Conservation (phyloP, 2,888 invertebrate genomes). For the Drosophila sordidula region DNA sequence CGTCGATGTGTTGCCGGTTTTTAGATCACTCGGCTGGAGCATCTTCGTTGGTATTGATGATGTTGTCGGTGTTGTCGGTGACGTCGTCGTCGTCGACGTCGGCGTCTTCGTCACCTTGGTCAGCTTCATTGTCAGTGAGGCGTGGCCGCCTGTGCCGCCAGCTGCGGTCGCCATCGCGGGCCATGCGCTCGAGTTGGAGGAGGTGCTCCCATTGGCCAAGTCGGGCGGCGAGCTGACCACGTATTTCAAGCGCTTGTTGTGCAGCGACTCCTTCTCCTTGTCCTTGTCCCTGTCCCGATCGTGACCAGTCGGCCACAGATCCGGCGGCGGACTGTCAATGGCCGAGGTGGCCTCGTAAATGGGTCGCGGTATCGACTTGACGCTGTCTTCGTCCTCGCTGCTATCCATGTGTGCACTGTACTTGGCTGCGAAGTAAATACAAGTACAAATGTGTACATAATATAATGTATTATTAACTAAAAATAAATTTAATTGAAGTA, state of each 20-base stretch:
- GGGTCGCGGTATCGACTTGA: conserved; percentile 81
- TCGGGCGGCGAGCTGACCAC: conserved; percentile 65
- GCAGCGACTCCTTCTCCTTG: conserved; percentile 9
- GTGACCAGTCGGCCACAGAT: conserved; percentile 28
- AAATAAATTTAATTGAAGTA: too few relatives aligned
- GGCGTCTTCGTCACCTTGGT: conserved; percentile 54
- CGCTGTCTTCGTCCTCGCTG: conserved; percentile 72
- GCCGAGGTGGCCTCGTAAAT: conserved; percentile 73
- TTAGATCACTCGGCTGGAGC: conserved; percentile 17
- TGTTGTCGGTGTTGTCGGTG: not conserved
- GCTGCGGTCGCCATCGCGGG: conserved; percentile 29
- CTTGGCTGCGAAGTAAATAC: conserved; percentile 8
- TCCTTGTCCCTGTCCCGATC: conserved; percentile 37
- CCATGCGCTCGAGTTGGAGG: conserved; percentile 52
- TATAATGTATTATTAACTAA: not conserved
- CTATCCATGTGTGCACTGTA: conserved; percentile 41
- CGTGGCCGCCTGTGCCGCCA: conserved; percentile 28
- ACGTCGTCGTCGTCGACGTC: not conserved
- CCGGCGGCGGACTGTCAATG: conserved; percentile 62
- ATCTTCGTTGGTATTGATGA: conserved; percentile 8
- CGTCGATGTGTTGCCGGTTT: conserved; percentile 38
- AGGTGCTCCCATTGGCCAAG: conserved; percentile 62
- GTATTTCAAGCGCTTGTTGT: conserved; percentile 62
- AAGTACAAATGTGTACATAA: not conserved
- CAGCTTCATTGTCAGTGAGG: conserved; percentile 71